A percentile compares a stretch with the other conserved stretches of the same genome.
phyloP scores from a whole-genome alignment of 1,140 invertebrate genomes.

The Nixonia krombeini region DNA sequence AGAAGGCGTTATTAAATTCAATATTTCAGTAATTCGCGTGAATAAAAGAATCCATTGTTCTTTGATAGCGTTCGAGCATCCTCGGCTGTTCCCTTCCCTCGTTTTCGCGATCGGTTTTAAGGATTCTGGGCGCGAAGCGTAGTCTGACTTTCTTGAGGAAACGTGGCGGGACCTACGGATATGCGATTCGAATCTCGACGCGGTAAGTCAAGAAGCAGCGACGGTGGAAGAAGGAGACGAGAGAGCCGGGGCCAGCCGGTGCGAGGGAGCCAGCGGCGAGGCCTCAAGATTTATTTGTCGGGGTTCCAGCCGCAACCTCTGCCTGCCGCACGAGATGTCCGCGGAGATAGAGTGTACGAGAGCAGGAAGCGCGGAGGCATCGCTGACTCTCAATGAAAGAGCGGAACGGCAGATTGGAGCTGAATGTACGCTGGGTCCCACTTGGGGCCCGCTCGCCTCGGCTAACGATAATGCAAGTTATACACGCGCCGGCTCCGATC shows the following conservation, averaged over 20 bases:
- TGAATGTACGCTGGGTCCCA: constrained; percentile 10
- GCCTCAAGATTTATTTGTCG: constrained; percentile 65
- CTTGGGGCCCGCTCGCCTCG: constrained; percentile 3
- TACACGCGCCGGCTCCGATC: constrained; percentile 24
- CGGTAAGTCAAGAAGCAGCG: constrained; percentile 49
- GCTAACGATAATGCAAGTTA: constrained; percentile 28
- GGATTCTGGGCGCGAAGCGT: constrained; percentile 50
- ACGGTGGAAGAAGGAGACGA: constrained; percentile 17
- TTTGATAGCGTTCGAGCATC: no score
- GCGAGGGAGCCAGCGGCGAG: constrained; percentile 37
- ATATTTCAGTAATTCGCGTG: no score
- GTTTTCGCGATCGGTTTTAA: constrained; percentile 37
- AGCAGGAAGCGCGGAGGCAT: constrained; percentile 63
- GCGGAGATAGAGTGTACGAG: constrained; percentile 60
- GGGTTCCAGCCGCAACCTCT: constrained; percentile 49
- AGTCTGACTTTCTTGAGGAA: constrained; percentile 42
- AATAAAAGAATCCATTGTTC: no score
- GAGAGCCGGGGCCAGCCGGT: constrained; percentile 10
- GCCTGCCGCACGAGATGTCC: constrained; percentile 57
- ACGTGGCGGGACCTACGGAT: constrained; percentile 50
- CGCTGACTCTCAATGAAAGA: constrained; percentile 67
- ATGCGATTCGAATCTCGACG: constrained; percentile 56
- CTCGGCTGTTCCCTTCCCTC: no score
- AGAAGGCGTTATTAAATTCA: no score
- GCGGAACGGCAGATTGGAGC: constrained; percentile 36